A percentile compares a stretch with the other conserved stretches of the same genome.
Conservation (phyloP, 2,797 vertebrate species). For the Phyllotis vaccarum region DNA sequence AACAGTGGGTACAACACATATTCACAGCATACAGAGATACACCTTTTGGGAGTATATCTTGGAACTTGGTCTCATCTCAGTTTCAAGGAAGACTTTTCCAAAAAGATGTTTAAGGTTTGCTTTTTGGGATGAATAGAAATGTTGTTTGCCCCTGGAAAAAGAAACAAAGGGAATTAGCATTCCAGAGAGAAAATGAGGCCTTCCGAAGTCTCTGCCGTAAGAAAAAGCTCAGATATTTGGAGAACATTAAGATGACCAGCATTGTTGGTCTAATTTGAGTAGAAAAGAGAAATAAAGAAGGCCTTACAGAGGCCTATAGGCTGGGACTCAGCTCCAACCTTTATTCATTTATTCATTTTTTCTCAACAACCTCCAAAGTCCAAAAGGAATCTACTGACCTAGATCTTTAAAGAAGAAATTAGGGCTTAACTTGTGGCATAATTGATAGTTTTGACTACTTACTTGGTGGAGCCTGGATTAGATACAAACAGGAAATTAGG, state of each 20-base stretch:
- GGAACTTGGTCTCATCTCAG: neutral
- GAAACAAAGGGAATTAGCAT: neutral
- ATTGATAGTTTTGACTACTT: constrained; percentile 1
- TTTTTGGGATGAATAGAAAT: neutral
- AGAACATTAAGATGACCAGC: neutral
- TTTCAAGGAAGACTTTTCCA: neutral
- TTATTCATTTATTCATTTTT: no score
- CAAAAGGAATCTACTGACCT: neutral
- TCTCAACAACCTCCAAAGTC: neutral
- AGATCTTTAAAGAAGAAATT: neutral
- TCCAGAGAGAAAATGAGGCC: neutral
- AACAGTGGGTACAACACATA: no score
- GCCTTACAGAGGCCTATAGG: neutral
- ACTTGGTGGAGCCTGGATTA: neutral
- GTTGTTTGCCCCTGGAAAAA: neutral
- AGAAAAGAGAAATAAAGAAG: neutral
- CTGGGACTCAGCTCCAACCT: neutral
- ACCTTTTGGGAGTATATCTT: neutral
- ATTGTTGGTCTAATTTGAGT: neutral
- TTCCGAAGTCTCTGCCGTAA: constrained; percentile 9
- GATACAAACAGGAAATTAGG: neutral
- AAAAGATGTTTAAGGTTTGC: constrained; percentile 19
- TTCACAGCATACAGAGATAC: no score
- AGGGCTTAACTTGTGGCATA: neutral
- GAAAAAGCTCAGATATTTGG: neutral